A percentile compares a stretch with the other conserved stretches of the same genome.
Evolutionary conservation across 2,797 vertebrate species (phyloP).

Genomic region (Pangasius macronema): DNA sequence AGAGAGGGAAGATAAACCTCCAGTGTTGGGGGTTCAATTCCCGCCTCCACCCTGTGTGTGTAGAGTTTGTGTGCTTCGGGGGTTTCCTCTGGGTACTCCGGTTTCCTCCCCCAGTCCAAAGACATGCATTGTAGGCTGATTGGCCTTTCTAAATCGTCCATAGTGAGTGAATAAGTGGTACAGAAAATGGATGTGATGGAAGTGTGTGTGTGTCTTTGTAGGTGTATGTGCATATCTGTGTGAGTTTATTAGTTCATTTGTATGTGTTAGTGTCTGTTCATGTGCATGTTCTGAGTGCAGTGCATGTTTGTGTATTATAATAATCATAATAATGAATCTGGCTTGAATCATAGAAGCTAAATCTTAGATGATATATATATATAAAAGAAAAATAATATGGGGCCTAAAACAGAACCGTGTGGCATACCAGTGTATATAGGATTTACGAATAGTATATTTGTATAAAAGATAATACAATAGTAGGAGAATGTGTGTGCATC

Average conservation of each 20-base stretch:
- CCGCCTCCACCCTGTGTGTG: no score
- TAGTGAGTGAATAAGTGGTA: no score
- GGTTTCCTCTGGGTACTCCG: no score
- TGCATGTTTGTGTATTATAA: neutral
- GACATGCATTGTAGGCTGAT: no score
- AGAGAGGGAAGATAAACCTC: neutral
- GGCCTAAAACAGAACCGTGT: constrained; percentile 1
- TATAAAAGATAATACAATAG: neutral
- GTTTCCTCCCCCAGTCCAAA: no score
- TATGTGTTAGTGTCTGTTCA: constrained; percentile 2
- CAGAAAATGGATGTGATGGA: neutral
- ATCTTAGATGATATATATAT: neutral
- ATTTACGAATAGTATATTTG: neutral
- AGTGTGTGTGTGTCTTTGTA: neutral
- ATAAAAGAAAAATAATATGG: neutral
- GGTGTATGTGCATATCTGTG: neutral
- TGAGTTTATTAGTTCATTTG: no score
- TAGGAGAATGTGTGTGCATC: neutral
- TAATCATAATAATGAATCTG: neutral
- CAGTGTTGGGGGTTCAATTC: no score
- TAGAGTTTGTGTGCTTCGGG: no score
- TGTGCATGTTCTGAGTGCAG: neutral
- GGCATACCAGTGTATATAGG: neutral
- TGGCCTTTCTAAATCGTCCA: no score
- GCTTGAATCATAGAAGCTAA: neutral